Conservation (phyloP, 2,113 vertebrate species). For the Sigmodon hispidus region DNA sequence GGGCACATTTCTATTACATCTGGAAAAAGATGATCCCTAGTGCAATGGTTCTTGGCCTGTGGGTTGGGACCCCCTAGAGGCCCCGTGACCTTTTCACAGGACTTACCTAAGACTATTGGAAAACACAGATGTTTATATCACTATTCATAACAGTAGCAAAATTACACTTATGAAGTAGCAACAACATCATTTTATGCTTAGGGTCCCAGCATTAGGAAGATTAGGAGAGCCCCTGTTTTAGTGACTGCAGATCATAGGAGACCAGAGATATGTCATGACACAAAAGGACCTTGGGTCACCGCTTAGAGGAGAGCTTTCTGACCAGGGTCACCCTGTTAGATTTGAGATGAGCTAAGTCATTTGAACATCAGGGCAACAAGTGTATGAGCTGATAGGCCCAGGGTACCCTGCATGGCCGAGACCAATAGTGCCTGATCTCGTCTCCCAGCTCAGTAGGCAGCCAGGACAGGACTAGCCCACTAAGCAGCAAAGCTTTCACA, state of each 20-base stretch:
- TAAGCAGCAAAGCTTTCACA: neutral
- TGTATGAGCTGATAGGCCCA: neutral
- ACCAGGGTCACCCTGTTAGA: neutral
- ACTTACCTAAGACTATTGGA: too few relatives aligned
- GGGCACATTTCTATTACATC: neutral
- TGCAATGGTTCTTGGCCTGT: neutral
- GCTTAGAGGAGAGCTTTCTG: neutral
- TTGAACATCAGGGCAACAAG: neutral
- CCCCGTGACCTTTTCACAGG: too few relatives aligned
- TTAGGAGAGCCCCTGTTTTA: too few relatives aligned
- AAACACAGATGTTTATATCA: too few relatives aligned
- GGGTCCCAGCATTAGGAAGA: too few relatives aligned
- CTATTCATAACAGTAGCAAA: too few relatives aligned
- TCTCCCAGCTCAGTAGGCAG: neutral
- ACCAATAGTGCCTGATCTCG: neutral
- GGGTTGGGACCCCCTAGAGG: too few relatives aligned
- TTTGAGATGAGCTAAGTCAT: neutral
- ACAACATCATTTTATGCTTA: too few relatives aligned
- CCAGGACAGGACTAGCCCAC: neutral
- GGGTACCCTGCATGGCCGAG: neutral
- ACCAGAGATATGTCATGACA: neutral
- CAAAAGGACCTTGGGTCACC: neutral
- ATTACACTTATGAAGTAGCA: too few relatives aligned
- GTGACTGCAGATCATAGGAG: rapidly evolving
- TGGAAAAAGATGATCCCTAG: neutral